These are phyloP conservation scores for Nyleta sp. DNA, from an alignment of 2,888 invertebrate species.

Conservation along the genomic window DNA sequence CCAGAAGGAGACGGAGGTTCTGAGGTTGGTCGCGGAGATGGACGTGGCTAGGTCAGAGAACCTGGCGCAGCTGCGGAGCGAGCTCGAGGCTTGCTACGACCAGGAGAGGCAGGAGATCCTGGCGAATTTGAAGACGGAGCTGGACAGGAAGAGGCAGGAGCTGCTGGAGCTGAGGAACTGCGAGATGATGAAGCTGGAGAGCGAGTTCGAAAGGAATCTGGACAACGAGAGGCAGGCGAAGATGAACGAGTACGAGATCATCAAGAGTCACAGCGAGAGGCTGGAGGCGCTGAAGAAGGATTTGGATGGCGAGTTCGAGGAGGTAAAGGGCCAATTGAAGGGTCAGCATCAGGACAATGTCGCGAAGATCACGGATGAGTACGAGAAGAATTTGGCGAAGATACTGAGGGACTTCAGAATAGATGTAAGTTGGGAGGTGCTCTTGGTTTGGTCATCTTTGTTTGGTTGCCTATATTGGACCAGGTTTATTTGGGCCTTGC, in stretches of 20 bases:
- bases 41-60: slow-evolving; percentile 74
- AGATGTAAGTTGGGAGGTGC: slow-evolving; percentile 83
- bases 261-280: slow-evolving; percentile 83
- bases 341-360: slow-evolving; percentile 77
- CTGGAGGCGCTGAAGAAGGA: slow-evolving; percentile 85
- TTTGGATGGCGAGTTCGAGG: slow-evolving; percentile 79
- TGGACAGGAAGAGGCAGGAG: slow-evolving; percentile 82
- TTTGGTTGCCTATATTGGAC: too few relatives aligned
- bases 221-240: slow-evolving; percentile 77
- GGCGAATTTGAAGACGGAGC: slow-evolving; percentile 82
- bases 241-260: slow-evolving; percentile 75
- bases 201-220: slow-evolving; percentile 83
- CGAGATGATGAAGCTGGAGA: slow-evolving; percentile 84
- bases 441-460: too few relatives aligned
- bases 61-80: slow-evolving; percentile 75
- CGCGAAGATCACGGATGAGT: slow-evolving; percentile 80
- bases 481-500: too few relatives aligned
- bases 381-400: slow-evolving; percentile 79
- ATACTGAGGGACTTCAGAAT: slow-evolving; percentile 84
- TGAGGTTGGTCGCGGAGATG: slow-evolving; percentile 76
- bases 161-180: slow-evolving; percentile 83
- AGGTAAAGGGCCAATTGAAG: slow-evolving; percentile 74
- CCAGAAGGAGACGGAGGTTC: slow-evolving; percentile 77
- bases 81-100: slow-evolving; percentile 80
- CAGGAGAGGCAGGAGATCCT: slow-evolving; percentile 81